phyloP scores from a whole-genome alignment of 2,888 invertebrate species.

The Syritta pipiens region DNA sequence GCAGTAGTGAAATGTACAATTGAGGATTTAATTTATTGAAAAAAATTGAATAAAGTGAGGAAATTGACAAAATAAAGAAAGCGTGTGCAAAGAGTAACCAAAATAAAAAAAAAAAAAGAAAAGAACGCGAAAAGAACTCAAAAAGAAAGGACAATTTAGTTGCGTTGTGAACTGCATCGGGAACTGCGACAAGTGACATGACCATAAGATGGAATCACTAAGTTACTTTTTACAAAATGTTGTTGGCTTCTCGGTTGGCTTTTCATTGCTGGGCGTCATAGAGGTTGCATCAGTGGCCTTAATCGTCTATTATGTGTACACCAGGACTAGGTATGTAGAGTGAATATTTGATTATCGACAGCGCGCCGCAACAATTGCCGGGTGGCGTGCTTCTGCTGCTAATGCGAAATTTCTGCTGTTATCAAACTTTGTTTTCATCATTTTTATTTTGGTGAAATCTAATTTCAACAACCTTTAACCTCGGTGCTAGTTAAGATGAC shows the following conservation, averaged over 20 bases:
- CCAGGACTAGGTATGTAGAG: conserved; percentile 76
- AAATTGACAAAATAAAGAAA: conserved; percentile 28
- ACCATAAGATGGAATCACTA: conserved; percentile 71
- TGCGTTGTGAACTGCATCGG: conserved; percentile 3
- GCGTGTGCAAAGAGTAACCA: too few species aligned
- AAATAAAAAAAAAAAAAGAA: too few species aligned
- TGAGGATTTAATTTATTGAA: conserved; percentile 36
- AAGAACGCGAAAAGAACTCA: conserved; percentile 5
- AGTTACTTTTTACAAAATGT: conserved; percentile 75
- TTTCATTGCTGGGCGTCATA: conserved; percentile 76
- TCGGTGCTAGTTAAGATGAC: conserved; percentile 3
- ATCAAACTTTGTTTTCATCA: conserved; percentile 1
- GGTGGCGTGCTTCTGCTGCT: not conserved
- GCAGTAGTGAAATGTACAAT: conserved; percentile 53
- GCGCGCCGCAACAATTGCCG: not conserved
- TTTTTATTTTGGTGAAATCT: conserved; percentile 16
- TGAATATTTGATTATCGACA: conserved; percentile 12
- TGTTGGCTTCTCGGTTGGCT: conserved; percentile 73
- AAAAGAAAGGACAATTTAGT: not conserved
- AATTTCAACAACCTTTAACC: conserved; percentile 21
- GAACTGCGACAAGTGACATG: conserved; percentile 20
- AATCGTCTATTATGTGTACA: conserved; percentile 77
- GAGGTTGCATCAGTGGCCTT: conserved; percentile 77
- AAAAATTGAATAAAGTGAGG: conserved; percentile 29
- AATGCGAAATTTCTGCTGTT: conserved; percentile 13